Conservation (phyloP, 2,797 vertebrate genomes). For the Urosaurus nigricauda region DNA sequence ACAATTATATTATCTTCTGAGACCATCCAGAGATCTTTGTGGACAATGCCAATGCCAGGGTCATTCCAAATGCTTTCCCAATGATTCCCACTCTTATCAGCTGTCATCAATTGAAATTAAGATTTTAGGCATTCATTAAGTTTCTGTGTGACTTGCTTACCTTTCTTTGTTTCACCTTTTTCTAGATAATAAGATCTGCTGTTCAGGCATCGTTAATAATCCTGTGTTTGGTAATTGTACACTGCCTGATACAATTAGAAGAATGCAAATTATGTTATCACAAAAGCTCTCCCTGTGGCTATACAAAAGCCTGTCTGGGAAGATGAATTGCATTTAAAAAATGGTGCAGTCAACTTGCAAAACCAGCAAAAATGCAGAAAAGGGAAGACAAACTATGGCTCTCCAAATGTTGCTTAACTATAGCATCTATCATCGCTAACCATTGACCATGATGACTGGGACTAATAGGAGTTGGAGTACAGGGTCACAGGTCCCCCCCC, state of each 20-base stretch:
- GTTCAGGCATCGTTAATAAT: background rate
- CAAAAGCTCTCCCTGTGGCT: background rate
- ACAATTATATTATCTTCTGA: too few relatives aligned
- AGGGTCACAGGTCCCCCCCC: background rate
- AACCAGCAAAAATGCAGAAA: background rate
- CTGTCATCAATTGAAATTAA: too few relatives aligned
- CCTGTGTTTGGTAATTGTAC: background rate
- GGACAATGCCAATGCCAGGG: too few relatives aligned
- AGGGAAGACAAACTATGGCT: background rate
- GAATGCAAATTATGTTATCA: background rate
- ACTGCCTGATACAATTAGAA: background rate
- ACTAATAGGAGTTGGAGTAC: background rate
- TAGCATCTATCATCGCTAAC: background rate
- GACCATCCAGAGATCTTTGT: too few relatives aligned
- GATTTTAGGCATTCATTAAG: too few relatives aligned
- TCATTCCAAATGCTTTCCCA: too few relatives aligned
- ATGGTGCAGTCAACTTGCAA: background rate
- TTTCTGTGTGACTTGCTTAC: too few relatives aligned
- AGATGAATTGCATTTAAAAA: conserved; percentile 7
- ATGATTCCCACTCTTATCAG: too few relatives aligned
- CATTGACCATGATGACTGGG: background rate
- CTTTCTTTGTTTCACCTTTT: background rate
- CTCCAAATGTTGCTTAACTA: background rate
- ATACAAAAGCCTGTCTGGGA: background rate
- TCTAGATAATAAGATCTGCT: conserved; percentile 22